Conservation (phyloP, 2,797 vertebrate genomes). For the Myioborus miniatus region DNA sequence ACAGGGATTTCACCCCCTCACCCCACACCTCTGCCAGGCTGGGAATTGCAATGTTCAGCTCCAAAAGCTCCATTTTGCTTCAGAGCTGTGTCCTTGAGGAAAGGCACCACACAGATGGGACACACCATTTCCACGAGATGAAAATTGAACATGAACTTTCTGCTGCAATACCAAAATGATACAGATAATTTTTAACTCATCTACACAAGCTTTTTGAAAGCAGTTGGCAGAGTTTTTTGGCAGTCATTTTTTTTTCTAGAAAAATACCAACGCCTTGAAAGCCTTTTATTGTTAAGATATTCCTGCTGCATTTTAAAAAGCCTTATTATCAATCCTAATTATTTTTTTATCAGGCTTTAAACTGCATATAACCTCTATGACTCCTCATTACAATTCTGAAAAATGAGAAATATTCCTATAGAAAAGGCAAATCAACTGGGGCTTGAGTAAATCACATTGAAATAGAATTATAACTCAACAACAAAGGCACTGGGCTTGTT, state of each 20-base stretch:
- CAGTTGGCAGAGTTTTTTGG: not conserved
- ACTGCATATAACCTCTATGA: not conserved
- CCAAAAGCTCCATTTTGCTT: not conserved
- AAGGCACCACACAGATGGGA: not conserved
- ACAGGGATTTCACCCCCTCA: not conserved
- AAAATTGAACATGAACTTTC: not conserved
- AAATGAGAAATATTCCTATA: not conserved
- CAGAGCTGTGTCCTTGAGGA: not conserved
- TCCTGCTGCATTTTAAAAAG: not conserved
- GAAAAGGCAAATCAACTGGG: not conserved
- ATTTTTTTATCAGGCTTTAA: slow-evolving; percentile 25
- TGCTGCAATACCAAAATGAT: not conserved
- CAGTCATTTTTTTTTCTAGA: not conserved
- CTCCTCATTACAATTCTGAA: not conserved
- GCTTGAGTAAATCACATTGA: not conserved
- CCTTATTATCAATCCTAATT: slow-evolving; percentile 7
- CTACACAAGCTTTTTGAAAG: not conserved
- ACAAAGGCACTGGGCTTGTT: not conserved
- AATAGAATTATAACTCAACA: not conserved
- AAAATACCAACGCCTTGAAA: not conserved
- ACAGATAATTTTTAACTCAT: not conserved
- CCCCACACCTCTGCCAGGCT: rapidly evolving
- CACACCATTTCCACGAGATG: not conserved
- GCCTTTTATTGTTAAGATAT: not conserved
- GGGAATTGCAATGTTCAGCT: not conserved